Base-by-base conservation (phyloP, 2,113 vertebrate species). In the Channa maculata region DNA sequence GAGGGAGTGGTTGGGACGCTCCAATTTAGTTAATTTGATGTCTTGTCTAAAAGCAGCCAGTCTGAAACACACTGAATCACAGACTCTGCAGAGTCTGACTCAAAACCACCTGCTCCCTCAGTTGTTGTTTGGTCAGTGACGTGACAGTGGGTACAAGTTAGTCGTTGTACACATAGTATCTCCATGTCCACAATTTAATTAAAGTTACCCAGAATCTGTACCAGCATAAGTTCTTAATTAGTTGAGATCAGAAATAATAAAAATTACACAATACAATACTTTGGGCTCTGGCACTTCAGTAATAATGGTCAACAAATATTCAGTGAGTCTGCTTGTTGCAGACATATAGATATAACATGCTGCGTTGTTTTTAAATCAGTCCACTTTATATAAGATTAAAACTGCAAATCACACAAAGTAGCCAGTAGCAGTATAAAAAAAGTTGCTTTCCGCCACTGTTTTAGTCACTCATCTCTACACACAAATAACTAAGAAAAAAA, bases 41-140 rank as follows among this genome's bases (percentile, higher is more conserved):
- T 91, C 77, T 88, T 84, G 75, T 83, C 76, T 82, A 87, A 89
- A 91, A 89, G 78, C 71, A 80, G 75, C 49, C 64, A 5, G 69
- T 80, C 81, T 90, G 70, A 82, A 88, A 81, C 24, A 5, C 52
- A 4, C 67, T 91, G 84, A 87, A 75, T 91, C 88, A 90, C 65
- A 5, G 52, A 79, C 77, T 75, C 45, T 71, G 83, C 65, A 67
- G 3, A 3, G 65, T 39, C 65, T 86, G 81, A 88, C 83, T 86
- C 53, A 65, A 76, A 80, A 87, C 45, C 82, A 66, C 64, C 83
- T 82, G 72, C 44, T 3, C 39, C 2, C 9, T 5, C 79, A 24
- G 24, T 24, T 84, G 65, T 24, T 66, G 67, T 77, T 53, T 57
- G 63, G 36, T 34, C 64, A 72, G 71, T 83, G 81, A 24, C 60